These are phyloP conservation scores for Colletes latitarsis DNA, from an alignment of 1,140 invertebrate genomes.

Conservation along the genomic window DNA sequence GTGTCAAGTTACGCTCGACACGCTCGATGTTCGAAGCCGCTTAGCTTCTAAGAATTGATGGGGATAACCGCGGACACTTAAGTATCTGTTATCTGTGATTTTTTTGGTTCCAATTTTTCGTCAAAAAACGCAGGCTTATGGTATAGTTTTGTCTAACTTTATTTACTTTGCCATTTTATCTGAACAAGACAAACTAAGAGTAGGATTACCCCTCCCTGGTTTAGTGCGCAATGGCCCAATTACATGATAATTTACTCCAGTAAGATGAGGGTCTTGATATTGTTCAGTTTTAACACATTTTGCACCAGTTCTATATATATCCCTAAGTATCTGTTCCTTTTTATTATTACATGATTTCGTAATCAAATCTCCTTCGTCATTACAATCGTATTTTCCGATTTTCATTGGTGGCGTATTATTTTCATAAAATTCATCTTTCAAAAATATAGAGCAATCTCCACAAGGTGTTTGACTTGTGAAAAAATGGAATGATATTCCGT, in stretches of 20 bases:
- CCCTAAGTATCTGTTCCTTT: slow-evolving; percentile 66
- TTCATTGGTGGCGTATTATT: slow-evolving; percentile 51
- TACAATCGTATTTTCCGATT: slow-evolving; percentile 57
- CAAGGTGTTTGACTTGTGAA: slow-evolving; percentile 94
- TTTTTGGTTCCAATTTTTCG: too few species aligned
- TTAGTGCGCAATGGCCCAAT: slow-evolving; percentile 91
- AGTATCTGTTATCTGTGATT: too few species aligned
- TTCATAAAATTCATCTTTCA: slow-evolving; percentile 75
- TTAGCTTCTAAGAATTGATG: too few species aligned
- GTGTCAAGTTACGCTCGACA: too few species aligned
- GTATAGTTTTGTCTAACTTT: slow-evolving; percentile 6
- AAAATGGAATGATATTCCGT: slow-evolving; percentile 90
- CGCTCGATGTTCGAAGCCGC: too few species aligned
- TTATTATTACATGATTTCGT: slow-evolving; percentile 58
- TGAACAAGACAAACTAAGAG: slow-evolving; percentile 94
- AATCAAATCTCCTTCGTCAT: slow-evolving; percentile 63
- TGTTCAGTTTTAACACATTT: slow-evolving; percentile 86
- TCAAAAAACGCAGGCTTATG: too few species aligned
- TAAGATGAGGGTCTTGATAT: slow-evolving; percentile 81
- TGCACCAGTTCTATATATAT: slow-evolving; percentile 93
- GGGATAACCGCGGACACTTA: too few species aligned
- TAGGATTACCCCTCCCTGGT: slow-evolving; percentile 94
- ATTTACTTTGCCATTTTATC: slow-evolving; percentile 90
- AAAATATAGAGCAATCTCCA: slow-evolving; percentile 96
- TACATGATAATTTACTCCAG: slow-evolving; percentile 86